Evolutionary conservation across 2,797 vertebrate species (phyloP), one percentile per base, ranked within the genome.

Genomic region (Setipinna tenuifilis): DNA sequence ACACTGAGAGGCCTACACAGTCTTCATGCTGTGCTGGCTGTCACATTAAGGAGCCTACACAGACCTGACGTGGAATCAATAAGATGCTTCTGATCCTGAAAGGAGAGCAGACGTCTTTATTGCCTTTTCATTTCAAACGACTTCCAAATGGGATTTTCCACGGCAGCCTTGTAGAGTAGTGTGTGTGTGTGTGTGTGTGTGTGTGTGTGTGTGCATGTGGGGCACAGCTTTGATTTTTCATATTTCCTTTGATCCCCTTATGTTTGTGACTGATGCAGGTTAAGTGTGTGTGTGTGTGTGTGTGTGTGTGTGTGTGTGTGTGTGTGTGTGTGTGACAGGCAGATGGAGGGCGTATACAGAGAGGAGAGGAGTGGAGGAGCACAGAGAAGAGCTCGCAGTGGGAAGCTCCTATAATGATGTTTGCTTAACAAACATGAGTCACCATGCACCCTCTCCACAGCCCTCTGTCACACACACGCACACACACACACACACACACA

Each of bases 341-440:
- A 54, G 50, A 54, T 9, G 50, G 50, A 14, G 50, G 14, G 50
- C 50, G 50, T 54, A 54, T 54, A 14, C 3, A 19, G 58, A 59
- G 58, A 21, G 19, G 58, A 59, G 58, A 59, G 19, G 58, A 50
- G n/a, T 48, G n/a, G 9, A 23, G 50, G 16, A 12, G 82, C 44
- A 1, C 9, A 44, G 2, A 82, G 6, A 25, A 86, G 71, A 80
- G 41, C 35, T 41, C 54, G 46, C 81, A 9, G 68, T 75, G 6
- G 5, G 82, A 28, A 82, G 54, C 11, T 28, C 61, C 17, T 48
- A 81, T 75, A 85, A 84, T 84, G n/a, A 23, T 75, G 75, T 85
- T 75, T 82, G 21, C 54, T 28, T 82, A 21, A 44, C 80, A 88
- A 83, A 83, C 82, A 86, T 65, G 12, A 41, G 81, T 71, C 65